Evolutionary conservation across 2,797 vertebrate species (phyloP).

Genomic region (Hydrophis major): DNA sequence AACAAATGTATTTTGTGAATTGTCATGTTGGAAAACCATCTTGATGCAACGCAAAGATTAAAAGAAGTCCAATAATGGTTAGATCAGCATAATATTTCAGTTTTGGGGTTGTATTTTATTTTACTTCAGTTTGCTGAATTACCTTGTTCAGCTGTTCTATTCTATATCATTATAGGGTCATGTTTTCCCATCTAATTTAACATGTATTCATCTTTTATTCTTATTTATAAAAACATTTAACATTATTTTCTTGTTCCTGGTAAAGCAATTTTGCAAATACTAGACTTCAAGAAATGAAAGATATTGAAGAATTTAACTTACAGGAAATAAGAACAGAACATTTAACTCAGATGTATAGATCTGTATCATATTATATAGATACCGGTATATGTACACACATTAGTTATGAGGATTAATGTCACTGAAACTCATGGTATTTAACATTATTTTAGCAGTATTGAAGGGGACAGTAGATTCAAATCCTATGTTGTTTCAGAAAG

Average conservation of each 20-base stretch:
- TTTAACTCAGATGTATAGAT: slow-evolving; percentile 4
- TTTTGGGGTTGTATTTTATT: slow-evolving; percentile 44
- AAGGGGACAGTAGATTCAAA: slow-evolving; percentile 1
- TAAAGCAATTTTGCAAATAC: neutral
- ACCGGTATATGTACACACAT: slow-evolving; percentile 24
- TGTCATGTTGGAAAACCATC: neutral
- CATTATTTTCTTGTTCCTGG: neutral
- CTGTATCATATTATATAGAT: slow-evolving; percentile 28
- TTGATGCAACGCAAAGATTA: neutral
- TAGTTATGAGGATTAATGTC: neutral
- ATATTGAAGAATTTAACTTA: slow-evolving; percentile 29
- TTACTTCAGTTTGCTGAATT: slow-evolving; percentile 24
- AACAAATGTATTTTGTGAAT: neutral
- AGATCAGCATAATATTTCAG: neutral
- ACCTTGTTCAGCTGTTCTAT: slow-evolving; percentile 38
- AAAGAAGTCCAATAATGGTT: slow-evolving; percentile 16
- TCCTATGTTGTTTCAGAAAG: neutral
- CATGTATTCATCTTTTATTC: slow-evolving; percentile 36
- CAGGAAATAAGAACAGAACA: neutral
- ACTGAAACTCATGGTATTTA: slow-evolving; percentile 22
- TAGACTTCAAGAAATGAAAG: slow-evolving; percentile 19
- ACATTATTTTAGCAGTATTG: slow-evolving; percentile 31
- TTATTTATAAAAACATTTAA: slow-evolving; percentile 36
- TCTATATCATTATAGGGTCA: slow-evolving; percentile 34
- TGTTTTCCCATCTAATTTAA: slow-evolving; percentile 15